A percentile compares a stretch with the other conserved stretches of the same genome.
phyloP scores from a whole-genome alignment of 2,113 vertebrate genomes.

The Phalacrocorax brasilianus region DNA sequence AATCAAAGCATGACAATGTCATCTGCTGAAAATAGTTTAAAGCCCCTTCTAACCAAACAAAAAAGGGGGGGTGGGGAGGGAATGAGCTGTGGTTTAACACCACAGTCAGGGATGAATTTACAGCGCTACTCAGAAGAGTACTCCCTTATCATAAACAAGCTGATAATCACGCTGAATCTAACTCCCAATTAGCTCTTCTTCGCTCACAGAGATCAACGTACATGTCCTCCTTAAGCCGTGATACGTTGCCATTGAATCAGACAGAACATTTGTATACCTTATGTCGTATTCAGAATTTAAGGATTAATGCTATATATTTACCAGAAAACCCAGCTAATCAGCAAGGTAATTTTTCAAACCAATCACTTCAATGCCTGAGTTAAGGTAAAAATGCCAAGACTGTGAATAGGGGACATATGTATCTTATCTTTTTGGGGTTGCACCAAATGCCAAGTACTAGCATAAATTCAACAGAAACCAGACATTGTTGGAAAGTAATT shows the following conservation, averaged over 20 bases:
- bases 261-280: slow-evolving; percentile 61
- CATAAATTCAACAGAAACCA: slow-evolving; percentile 77
- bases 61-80: not conserved
- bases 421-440: slow-evolving; percentile 78
- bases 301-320: slow-evolving; percentile 68
- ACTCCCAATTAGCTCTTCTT: slow-evolving; percentile 78
- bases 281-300: slow-evolving; percentile 68
- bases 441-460: slow-evolving; percentile 75
- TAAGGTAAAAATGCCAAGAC: slow-evolving; percentile 79
- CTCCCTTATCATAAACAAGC: slow-evolving; percentile 81
- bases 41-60: slow-evolving; percentile 62
- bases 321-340: slow-evolving; percentile 66
- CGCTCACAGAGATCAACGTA: slow-evolving; percentile 43
- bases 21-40: slow-evolving; percentile 71
- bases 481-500: slow-evolving; percentile 79
- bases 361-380: slow-evolving; percentile 59
- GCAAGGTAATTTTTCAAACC: slow-evolving; percentile 76
- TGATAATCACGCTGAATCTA: slow-evolving; percentile 79
- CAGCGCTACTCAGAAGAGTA: slow-evolving; percentile 75
- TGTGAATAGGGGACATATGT: slow-evolving; percentile 78
- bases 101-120: slow-evolving; percentile 76
- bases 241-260: slow-evolving; percentile 65
- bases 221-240: slow-evolving; percentile 67
- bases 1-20: slow-evolving; percentile 72
- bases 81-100: slow-evolving; percentile 69